Conservation (phyloP, 2,797 vertebrate genomes). For the Bucorvus abyssinicus region DNA sequence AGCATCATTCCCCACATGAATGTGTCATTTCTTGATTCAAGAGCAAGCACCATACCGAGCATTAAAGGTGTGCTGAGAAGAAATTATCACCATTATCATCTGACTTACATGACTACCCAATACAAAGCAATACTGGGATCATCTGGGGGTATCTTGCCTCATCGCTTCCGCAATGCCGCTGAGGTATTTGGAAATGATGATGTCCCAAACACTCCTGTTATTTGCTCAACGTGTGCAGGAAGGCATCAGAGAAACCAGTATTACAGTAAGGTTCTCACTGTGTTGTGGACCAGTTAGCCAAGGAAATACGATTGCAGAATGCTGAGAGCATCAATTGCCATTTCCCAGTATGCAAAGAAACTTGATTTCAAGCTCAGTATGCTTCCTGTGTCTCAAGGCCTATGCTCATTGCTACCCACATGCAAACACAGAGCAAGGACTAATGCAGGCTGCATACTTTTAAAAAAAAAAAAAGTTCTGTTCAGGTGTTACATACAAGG, state of each 20-base stretch:
- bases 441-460: neutral
- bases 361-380: neutral
- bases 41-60: neutral
- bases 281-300: neutral
- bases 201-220: neutral
- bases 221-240: neutral
- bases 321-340: neutral
- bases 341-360: neutral
- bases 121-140: neutral
- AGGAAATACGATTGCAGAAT: neutral
- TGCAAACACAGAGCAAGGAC: neutral
- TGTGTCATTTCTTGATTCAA: neutral
- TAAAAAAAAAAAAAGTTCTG: neutral
- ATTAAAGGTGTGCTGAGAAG: neutral
- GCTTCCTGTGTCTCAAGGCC: neutral
- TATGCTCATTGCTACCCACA: neutral
- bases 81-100: neutral
- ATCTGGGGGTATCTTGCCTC: neutral
- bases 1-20: neutral
- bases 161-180: neutral
- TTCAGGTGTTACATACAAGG: neutral
- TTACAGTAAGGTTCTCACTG: neutral
- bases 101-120: neutral
- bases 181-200: neutral
- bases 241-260: neutral